Conservation (phyloP, 2,888 invertebrate species). For the Sericinus montela region DNA sequence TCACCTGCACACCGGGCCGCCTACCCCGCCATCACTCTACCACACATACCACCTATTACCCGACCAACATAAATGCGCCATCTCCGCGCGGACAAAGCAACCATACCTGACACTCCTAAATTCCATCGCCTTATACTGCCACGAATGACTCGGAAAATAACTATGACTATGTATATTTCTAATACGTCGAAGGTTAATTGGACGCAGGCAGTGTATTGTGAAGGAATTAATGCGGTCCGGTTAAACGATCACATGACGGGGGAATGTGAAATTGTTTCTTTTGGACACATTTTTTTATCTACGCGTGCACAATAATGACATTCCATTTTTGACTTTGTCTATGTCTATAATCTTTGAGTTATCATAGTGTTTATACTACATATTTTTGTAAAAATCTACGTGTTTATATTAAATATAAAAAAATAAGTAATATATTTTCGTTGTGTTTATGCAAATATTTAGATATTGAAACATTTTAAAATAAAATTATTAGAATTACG, state of each 20-base stretch:
- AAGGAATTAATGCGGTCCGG: conserved; percentile 53
- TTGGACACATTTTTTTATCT: conserved; percentile 16
- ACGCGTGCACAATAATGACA: conserved; percentile 10
- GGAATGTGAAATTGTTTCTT: conserved; percentile 32
- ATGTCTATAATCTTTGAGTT: not conserved
- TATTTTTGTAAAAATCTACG: too few relatives aligned
- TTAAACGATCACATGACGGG: conserved; percentile 40
- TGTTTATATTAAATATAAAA: too few relatives aligned
- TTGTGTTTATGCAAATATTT: too few relatives aligned
- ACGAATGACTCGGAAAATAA: conserved; percentile 54
- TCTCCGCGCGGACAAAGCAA: conserved; percentile 22
- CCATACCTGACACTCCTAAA: conserved; percentile 22
- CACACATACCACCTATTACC: conserved; percentile 36
- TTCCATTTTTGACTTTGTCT: conserved; percentile 1
- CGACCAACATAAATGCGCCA: conserved; percentile 25
- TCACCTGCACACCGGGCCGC: conserved; percentile 57
- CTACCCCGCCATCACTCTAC: conserved; percentile 54
- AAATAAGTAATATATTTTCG: too few relatives aligned
- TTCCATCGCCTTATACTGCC: conserved; percentile 35
- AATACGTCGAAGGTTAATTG: conserved; percentile 74
- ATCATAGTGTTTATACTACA: too few relatives aligned
- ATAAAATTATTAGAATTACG: too few relatives aligned
- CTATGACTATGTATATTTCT: conserved; percentile 65
- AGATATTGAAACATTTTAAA: too few relatives aligned
- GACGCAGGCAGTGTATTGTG: conserved; percentile 68